Conservation (phyloP, 2,797 vertebrate genomes). For the Enteromius fasciolatus region DNA sequence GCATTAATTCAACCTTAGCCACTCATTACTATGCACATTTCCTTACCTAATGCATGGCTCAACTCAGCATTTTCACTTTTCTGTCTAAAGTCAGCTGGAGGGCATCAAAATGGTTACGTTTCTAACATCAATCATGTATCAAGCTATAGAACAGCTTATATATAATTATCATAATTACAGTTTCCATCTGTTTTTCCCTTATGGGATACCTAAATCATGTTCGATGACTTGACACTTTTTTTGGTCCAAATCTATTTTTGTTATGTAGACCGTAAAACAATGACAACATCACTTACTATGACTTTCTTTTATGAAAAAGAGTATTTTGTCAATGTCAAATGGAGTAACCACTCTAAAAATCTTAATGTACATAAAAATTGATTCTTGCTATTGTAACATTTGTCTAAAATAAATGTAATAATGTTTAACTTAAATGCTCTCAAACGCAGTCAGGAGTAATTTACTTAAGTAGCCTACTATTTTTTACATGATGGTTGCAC, state of each 20-base stretch:
- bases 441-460: neutral
- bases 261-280: neutral
- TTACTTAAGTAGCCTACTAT: neutral
- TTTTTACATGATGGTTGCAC: neutral
- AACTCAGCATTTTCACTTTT: conserved; percentile 56
- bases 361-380: neutral
- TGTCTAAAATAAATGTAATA: neutral
- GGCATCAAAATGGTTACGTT: conserved; percentile 24
- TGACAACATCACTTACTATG: neutral
- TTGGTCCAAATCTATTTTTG: neutral
- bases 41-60: conserved; percentile 23
- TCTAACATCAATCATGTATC: conserved; percentile 23
- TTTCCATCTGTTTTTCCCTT: conserved; percentile 9
- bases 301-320: neutral
- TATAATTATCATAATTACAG: conserved; percentile 32
- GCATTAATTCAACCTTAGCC: conserved; percentile 37
- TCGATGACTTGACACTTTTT: neutral
- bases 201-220: neutral
- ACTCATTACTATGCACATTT: conserved; percentile 45
- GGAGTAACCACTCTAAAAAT: neutral
- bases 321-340: neutral
- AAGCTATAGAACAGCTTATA: conserved; percentile 8
- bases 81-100: conserved; percentile 33
- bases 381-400: neutral
- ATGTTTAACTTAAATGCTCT: neutral